Percentiles rank a stretch among this genome's conserved stretches.
Conservation (phyloP, 1,140 invertebrate genomes). For the Epicauta chinensis region DNA sequence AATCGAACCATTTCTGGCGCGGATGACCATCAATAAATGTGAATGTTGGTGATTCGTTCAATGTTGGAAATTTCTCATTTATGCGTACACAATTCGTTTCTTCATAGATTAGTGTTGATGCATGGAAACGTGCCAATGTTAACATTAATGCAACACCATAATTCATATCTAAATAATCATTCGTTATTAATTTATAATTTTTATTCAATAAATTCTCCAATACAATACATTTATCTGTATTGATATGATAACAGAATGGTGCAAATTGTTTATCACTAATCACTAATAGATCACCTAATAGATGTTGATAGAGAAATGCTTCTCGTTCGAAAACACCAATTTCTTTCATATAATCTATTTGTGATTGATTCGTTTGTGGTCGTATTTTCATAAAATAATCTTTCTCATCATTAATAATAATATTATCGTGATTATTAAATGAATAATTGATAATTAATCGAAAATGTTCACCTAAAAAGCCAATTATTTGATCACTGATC, state of each 20-base stretch:
- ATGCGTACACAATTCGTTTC: constrained; percentile 34
- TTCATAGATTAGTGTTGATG: constrained; percentile 50
- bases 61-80: constrained; percentile 42
- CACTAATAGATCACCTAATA: constrained; percentile 42
- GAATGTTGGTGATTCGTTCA: constrained; percentile 46
- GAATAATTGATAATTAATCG: constrained; percentile 26
- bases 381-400: constrained; percentile 48
- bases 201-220: constrained; percentile 44
- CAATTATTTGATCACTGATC: constrained; percentile 42
- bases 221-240: constrained; percentile 40
- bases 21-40: constrained; percentile 34
- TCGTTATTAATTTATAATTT: constrained; percentile 36
- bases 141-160: constrained; percentile 46
- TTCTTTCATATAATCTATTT: constrained; percentile 44
- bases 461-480: constrained; percentile 48
- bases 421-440: constrained; percentile 2
- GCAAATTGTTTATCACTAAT: constrained; percentile 25
- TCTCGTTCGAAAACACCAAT: constrained; percentile 49
- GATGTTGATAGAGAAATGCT: constrained; percentile 40
- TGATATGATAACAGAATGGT: constrained; percentile 43
- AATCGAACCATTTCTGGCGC: constrained; percentile 41
- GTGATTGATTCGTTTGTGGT: constrained; percentile 39
- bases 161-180: constrained; percentile 43
- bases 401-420: constrained; percentile 19
- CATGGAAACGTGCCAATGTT: constrained; percentile 50